Percentiles rank a stretch among this genome's conserved stretches.
These are phyloP conservation scores for Asobara japonica DNA, from an alignment of 1,140 invertebrate species.

Conservation along the genomic window DNA sequence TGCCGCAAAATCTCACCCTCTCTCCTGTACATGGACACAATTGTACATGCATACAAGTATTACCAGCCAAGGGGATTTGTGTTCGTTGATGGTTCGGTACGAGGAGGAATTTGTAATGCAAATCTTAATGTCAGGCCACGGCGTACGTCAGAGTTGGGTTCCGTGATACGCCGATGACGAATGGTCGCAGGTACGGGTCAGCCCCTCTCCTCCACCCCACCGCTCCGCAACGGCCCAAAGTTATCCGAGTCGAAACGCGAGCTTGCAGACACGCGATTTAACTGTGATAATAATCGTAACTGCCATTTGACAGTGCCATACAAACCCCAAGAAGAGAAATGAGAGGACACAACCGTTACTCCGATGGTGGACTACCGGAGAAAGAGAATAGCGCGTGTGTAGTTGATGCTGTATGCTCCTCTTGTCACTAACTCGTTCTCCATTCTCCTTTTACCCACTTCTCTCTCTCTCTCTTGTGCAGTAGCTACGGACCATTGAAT, in stretches of 20 bases:
- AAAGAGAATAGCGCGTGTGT: neutral
- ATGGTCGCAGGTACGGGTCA: conserved; percentile 30
- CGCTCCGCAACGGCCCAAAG: neutral
- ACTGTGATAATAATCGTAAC: conserved; percentile 7
- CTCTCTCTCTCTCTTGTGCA: neutral
- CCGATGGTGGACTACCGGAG: neutral
- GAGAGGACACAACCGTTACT: neutral
- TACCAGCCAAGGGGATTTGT: neutral
- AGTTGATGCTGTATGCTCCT: conserved; percentile 3
- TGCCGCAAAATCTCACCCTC: neutral
- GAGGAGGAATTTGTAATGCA: conserved; percentile 38
- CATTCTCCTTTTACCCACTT: neutral
- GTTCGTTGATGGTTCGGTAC: neutral
- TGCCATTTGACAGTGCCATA: conserved; percentile 1
- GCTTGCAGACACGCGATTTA: conserved; percentile 29
- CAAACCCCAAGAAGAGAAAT: conserved; percentile 4
- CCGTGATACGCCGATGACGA: conserved; percentile 38
- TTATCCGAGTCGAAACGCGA: conserved; percentile 6
- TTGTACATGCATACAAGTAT: neutral
- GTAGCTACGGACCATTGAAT: conserved; percentile 30
- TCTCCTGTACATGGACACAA: too few relatives aligned
- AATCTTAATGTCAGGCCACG: conserved; percentile 32
- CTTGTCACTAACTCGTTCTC: conserved; percentile 9
- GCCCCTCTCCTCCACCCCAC: neutral
- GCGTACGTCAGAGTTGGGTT: conserved; percentile 31